A percentile compares a stretch with the other conserved stretches of the same genome.
Evolutionary conservation across 2,113 vertebrate species (phyloP).

Genomic region (Xenopus borealis): DNA sequence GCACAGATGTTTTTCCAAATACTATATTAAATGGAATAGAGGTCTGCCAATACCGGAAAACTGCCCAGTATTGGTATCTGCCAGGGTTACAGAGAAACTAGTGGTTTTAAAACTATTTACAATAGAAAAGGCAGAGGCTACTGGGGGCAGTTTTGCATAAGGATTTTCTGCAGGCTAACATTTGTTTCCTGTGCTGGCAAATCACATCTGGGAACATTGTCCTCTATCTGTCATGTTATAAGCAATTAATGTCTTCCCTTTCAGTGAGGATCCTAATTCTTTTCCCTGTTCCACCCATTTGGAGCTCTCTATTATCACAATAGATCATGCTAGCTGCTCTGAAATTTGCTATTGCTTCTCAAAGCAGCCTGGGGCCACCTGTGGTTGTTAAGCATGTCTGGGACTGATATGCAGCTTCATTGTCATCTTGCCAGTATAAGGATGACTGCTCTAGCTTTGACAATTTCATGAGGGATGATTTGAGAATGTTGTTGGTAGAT

Average conservation of each 20-base stretch:
- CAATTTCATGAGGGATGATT: not conserved
- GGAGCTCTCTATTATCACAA: constrained; percentile 57
- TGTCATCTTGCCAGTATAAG: constrained; percentile 12
- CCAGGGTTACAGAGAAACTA: too few species aligned
- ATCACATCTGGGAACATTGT: constrained; percentile 49
- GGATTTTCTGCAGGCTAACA: constrained; percentile 48
- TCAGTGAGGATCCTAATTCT: constrained; percentile 56
- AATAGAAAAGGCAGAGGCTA: too few species aligned
- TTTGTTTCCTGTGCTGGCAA: constrained; percentile 54
- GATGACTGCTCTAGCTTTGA: not conserved
- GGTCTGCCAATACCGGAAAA: too few species aligned
- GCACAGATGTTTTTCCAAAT: too few species aligned
- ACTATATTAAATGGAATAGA: too few species aligned
- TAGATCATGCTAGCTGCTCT: constrained; percentile 54
- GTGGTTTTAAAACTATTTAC: too few species aligned
- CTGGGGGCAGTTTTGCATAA: too few species aligned
- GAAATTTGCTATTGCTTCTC: constrained; percentile 45
- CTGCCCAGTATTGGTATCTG: too few species aligned
- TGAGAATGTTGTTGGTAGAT: not conserved
- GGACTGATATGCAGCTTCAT: constrained; percentile 30
- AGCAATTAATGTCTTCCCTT: constrained; percentile 64
- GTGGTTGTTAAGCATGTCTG: constrained; percentile 41
- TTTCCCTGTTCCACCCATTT: constrained; percentile 53
- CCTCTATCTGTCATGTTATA: constrained; percentile 62
- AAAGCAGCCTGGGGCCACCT: constrained; percentile 43